phyloP scores from a whole-genome alignment of 2,797 vertebrate species.

The Sebastes baramenuke region DNA sequence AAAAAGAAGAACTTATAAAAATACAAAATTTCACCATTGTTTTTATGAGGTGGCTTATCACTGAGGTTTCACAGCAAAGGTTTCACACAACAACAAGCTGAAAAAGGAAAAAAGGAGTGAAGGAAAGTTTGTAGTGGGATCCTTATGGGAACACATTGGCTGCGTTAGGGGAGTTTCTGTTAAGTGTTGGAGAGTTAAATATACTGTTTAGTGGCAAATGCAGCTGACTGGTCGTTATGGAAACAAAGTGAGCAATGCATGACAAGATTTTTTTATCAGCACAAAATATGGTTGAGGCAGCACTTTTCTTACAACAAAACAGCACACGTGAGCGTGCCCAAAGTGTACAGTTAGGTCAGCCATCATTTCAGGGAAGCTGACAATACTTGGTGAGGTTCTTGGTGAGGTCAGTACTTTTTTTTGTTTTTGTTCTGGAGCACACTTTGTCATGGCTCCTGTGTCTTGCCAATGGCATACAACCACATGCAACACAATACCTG shows the following conservation, averaged over 20 bases:
- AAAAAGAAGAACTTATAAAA: neutral
- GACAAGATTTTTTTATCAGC: constrained; percentile 58
- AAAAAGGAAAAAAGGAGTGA: constrained; percentile 56
- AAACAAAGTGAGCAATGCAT: constrained; percentile 63
- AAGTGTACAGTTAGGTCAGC: constrained; percentile 19
- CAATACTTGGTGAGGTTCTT: constrained; percentile 1
- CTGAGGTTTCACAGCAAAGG: constrained; percentile 15
- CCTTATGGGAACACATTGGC: constrained; percentile 57
- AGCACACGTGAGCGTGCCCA: neutral
- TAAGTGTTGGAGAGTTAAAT: constrained; percentile 61
- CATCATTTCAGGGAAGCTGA: constrained; percentile 42
- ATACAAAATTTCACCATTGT: neutral
- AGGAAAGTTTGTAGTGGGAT: constrained; percentile 49
- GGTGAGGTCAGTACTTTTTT: neutral
- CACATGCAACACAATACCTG: constrained; percentile 30
- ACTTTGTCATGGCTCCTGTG: constrained; percentile 13
- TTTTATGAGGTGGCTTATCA: constrained; percentile 8
- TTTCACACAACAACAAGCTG: constrained; percentile 45
- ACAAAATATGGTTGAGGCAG: constrained; percentile 51
- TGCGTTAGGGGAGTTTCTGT: constrained; percentile 51
- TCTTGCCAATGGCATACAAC: neutral
- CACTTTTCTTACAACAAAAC: constrained; percentile 33
- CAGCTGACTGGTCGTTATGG: constrained; percentile 57
- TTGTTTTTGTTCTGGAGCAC: neutral
- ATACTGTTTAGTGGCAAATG: constrained; percentile 57